phyloP scores from a whole-genome alignment of 2,888 invertebrate species.

The Smittia sp. region DNA sequence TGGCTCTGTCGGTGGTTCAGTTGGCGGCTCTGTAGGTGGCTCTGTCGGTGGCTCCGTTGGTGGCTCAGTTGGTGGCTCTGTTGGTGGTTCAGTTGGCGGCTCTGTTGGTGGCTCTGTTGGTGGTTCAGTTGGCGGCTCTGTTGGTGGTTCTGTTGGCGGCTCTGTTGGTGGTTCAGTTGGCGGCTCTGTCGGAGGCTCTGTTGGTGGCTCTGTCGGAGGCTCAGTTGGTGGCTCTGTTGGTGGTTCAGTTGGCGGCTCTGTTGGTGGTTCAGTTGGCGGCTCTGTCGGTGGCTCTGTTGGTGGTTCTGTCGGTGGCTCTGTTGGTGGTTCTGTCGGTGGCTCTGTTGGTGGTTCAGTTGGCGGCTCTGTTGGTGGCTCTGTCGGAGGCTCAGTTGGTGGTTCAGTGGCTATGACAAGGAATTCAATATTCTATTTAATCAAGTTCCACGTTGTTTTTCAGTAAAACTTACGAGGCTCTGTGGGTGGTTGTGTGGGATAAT shows the following conservation, averaged over 20 bases:
- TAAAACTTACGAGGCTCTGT: conserved; percentile 29
- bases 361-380: conserved; percentile 8
- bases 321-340: conserved; percentile 34
- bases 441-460: too few species aligned
- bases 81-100: conserved; percentile 35
- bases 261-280: conserved; percentile 40
- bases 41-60: conserved; percentile 35
- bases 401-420: conserved; percentile 26
- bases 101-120: conserved; percentile 41
- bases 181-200: conserved; percentile 29
- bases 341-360: conserved; percentile 21
- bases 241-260: conserved; percentile 36
- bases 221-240: conserved; percentile 38
- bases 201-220: conserved; percentile 34
- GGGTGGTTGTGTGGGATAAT: conserved; percentile 22
- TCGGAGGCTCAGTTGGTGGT: conserved; percentile 32
- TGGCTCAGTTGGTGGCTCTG: conserved; percentile 29
- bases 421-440: too few species aligned
- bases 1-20: not conserved
- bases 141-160: conserved; percentile 32
- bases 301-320: conserved; percentile 24
- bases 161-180: conserved; percentile 38
- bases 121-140: conserved; percentile 31
- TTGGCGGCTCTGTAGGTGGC: conserved; percentile 16
- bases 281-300: conserved; percentile 39